Evolutionary conservation across 2,113 vertebrate genomes (phyloP).

Genomic region (Opisthocomus hoazin): DNA sequence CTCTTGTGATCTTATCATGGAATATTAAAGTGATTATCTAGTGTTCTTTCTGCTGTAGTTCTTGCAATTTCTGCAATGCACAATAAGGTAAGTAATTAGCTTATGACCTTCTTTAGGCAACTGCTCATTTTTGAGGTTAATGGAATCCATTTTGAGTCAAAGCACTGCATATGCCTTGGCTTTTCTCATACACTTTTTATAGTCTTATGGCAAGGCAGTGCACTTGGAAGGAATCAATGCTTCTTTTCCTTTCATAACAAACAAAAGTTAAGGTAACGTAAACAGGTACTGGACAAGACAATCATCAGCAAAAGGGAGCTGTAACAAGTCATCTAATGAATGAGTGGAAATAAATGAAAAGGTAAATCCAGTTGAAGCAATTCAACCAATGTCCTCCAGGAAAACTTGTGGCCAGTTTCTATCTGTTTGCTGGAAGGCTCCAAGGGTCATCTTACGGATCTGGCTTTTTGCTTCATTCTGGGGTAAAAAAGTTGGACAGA

Average conservation of each 20-base stretch:
- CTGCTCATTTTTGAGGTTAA: not conserved
- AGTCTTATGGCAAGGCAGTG: not conserved
- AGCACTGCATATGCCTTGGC: not conserved
- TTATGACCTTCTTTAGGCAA: not conserved
- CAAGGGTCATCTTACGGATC: not conserved
- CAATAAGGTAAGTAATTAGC: not conserved
- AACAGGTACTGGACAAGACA: not conserved
- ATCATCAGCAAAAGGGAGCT: not conserved
- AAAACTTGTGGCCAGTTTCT: not conserved
- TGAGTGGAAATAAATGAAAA: not conserved
- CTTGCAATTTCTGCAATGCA: not conserved
- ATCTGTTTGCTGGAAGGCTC: not conserved
- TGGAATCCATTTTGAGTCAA: not conserved
- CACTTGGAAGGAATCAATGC: not conserved
- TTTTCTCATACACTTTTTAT: not conserved
- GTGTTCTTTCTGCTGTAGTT: not conserved
- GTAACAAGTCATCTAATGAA: not conserved
- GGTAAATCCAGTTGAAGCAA: not conserved
- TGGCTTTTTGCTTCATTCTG: not conserved
- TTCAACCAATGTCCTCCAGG: not conserved
- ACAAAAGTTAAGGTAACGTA: not conserved
- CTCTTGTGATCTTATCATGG: not conserved
- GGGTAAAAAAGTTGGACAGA: not conserved
- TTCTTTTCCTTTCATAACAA: not conserved
- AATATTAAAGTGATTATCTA: not conserved